Evolutionary conservation across 2,888 invertebrate genomes (phyloP).

Genomic region (Heteromyza rotundicornis): DNA sequence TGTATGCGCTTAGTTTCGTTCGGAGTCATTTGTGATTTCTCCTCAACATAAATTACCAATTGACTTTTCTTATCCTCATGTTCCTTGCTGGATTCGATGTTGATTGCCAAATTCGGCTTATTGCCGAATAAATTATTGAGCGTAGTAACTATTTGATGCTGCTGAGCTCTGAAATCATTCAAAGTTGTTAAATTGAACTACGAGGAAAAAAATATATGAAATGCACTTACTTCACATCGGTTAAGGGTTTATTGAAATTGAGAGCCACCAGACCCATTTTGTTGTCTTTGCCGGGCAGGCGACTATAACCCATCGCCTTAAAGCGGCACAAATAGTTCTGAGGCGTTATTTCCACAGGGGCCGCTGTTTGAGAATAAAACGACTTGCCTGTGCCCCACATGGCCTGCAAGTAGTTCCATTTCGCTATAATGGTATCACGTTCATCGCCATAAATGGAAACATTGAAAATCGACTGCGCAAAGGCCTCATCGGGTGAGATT

Average conservation of each 20-base stretch:
- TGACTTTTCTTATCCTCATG: slow-evolving; percentile 80
- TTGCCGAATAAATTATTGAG: slow-evolving; percentile 78
- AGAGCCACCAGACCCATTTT: slow-evolving; percentile 90
- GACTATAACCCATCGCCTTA: slow-evolving; percentile 93
- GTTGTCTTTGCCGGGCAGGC: slow-evolving; percentile 84
- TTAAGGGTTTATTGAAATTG: slow-evolving; percentile 80
- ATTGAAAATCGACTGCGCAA: slow-evolving; percentile 77
- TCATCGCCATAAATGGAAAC: slow-evolving; percentile 93
- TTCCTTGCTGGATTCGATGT: slow-evolving; percentile 79
- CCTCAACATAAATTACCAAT: slow-evolving; percentile 75
- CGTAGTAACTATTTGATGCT: slow-evolving; percentile 73
- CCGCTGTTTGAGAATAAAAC: slow-evolving; percentile 76
- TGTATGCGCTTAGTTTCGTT: slow-evolving; percentile 73
- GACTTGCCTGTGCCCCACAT: slow-evolving; percentile 70
- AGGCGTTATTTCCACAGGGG: slow-evolving; percentile 81
- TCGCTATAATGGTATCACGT: slow-evolving; percentile 88
- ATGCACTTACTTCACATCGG: slow-evolving; percentile 73
- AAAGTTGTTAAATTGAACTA: background rate
- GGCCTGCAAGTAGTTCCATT: slow-evolving; percentile 92
- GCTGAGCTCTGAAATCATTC: slow-evolving; percentile 67
- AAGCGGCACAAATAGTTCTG: slow-evolving; percentile 93
- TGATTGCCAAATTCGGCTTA: slow-evolving; percentile 81
- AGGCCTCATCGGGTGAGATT: slow-evolving; percentile 71
- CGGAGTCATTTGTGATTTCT: slow-evolving; percentile 69
- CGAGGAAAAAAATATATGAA: background rate